Evolutionary conservation across 2,797 vertebrate species (phyloP).

Genomic region (Carcharodon carcharias): DNA sequence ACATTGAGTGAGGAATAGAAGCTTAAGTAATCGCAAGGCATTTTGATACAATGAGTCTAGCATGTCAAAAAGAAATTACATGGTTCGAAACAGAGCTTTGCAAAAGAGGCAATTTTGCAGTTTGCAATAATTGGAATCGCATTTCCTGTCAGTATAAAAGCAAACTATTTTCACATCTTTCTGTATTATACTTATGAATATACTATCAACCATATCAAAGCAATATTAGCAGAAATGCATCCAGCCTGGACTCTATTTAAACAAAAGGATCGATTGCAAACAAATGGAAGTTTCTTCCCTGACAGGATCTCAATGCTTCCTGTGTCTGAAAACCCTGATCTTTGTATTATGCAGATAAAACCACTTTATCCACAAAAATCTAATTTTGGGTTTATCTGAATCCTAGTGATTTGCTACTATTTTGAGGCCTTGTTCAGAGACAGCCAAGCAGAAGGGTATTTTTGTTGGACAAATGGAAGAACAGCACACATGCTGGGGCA

Average conservation of each 20-base stretch:
- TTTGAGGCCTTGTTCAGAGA: neutral
- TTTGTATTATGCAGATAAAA: conserved; percentile 48
- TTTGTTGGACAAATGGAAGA: conserved; percentile 39
- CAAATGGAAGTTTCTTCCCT: neutral
- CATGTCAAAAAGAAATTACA: neutral
- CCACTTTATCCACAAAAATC: conserved; percentile 45
- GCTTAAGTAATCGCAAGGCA: neutral
- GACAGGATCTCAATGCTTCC: conserved; percentile 52
- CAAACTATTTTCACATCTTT: neutral
- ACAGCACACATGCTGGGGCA: conserved; percentile 27
- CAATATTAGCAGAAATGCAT: neutral
- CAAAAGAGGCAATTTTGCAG: neutral
- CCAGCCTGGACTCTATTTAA: neutral
- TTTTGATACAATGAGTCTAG: neutral
- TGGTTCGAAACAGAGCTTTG: neutral
- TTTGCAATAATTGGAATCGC: neutral
- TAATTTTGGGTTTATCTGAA: conserved; percentile 38
- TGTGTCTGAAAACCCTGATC: conserved; percentile 45
- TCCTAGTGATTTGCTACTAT: neutral
- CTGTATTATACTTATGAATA: no score
- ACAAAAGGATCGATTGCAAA: neutral
- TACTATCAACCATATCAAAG: neutral
- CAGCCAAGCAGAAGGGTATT: conserved; percentile 42
- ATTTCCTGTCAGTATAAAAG: no score
- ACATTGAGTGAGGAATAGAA: neutral